Percentiles rank a stretch among this genome's conserved stretches.
phyloP scores from a whole-genome alignment of 2,888 invertebrate genomes.

The Colletes collaris region DNA sequence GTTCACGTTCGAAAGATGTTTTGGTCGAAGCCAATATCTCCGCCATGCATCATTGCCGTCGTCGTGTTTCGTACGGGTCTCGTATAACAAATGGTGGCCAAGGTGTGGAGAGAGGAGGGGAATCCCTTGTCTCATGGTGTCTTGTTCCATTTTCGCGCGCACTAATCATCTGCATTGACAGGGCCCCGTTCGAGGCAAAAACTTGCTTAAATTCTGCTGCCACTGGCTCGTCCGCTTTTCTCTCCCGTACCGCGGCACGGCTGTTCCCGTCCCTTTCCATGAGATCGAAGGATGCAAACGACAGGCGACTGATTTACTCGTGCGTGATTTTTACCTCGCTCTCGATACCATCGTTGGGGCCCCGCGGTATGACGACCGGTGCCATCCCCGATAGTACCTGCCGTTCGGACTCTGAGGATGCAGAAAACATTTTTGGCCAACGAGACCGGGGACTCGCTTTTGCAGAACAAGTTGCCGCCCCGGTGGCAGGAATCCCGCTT shows the following conservation, averaged over 20 bases:
- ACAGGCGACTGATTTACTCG: constrained; percentile 80
- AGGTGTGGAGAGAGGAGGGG: constrained; percentile 64
- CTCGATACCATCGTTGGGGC: constrained; percentile 55
- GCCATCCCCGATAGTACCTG: constrained; percentile 51
- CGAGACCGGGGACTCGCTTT: neutral
- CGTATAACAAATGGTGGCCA: constrained; percentile 72
- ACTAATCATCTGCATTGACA: constrained; percentile 80
- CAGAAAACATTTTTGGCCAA: constrained; percentile 60
- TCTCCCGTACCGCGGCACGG: constrained; percentile 44
- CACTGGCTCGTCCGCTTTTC: constrained; percentile 63
- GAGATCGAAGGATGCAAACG: constrained; percentile 77
- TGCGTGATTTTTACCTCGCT: constrained; percentile 73
- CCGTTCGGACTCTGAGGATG: constrained; percentile 48
- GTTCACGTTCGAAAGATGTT: constrained; percentile 65
- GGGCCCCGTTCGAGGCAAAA: constrained; percentile 75
- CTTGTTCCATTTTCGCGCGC: constrained; percentile 78
- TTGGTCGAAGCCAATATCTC: constrained; percentile 71
- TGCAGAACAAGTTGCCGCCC: neutral
- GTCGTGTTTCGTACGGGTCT: constrained; percentile 68
- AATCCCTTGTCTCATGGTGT: constrained; percentile 71
- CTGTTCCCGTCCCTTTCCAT: constrained; percentile 46
- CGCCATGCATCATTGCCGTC: constrained; percentile 74
- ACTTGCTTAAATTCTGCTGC: constrained; percentile 78
- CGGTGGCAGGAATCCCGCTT: constrained; percentile 20
- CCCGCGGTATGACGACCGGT: constrained; percentile 48